Percentiles rank a stretch among this genome's conserved stretches.
These are phyloP conservation scores for Enteromius anoplus DNA, from an alignment of 2,797 vertebrate genomes.

Conservation along the genomic window DNA sequence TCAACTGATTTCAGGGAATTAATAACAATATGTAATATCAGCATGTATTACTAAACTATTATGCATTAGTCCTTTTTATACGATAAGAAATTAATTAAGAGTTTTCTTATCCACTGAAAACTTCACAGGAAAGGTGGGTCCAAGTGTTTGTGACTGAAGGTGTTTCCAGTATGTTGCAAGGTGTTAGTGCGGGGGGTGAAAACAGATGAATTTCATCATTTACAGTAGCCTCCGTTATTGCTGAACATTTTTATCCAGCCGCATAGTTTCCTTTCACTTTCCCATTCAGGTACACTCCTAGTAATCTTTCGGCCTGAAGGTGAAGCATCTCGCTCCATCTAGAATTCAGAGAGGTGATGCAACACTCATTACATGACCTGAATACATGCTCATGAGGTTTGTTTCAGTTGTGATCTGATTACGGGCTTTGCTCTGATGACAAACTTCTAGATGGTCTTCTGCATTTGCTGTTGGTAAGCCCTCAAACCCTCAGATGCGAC, in stretches of 20 bases:
- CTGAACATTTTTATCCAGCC: not conserved
- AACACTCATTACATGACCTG: not conserved
- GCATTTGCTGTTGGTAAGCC: conserved; percentile 29
- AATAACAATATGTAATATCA: not conserved
- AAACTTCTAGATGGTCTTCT: conserved; percentile 1
- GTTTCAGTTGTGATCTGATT: not conserved
- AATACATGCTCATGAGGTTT: not conserved
- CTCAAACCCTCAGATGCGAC: conserved; percentile 38
- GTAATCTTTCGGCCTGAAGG: not conserved
- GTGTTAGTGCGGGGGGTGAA: not conserved
- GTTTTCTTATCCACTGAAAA: conserved; percentile 23
- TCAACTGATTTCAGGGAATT: not conserved
- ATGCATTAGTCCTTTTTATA: not conserved
- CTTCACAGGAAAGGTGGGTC: conserved; percentile 32
- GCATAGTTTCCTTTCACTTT: not conserved
- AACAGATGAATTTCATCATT: not conserved
- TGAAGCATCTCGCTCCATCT: not conserved
- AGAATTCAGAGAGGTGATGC: not conserved
- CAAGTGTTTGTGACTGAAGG: not conserved
- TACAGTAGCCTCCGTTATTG: not conserved
- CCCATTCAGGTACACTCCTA: not conserved
- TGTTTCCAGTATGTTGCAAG: conserved; percentile 6
- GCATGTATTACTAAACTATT: not conserved
- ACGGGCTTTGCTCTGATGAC: not conserved
- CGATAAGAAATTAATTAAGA: not conserved